phyloP scores from a whole-genome alignment of 2,797 vertebrate species.

The Capromys pilorides region DNA sequence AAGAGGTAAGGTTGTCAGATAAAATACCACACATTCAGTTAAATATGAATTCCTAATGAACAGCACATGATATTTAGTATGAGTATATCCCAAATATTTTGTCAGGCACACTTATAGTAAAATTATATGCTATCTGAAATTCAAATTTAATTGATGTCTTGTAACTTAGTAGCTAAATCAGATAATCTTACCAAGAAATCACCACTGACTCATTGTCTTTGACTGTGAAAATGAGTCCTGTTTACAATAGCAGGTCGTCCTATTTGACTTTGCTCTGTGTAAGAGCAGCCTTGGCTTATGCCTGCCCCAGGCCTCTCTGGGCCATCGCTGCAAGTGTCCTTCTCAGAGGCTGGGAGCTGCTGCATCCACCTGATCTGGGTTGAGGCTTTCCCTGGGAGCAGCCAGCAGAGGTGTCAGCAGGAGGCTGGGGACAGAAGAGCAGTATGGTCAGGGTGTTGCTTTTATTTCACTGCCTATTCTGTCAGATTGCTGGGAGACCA shows the following conservation, averaged over 20 bases:
- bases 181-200: not conserved
- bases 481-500: not conserved
- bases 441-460: accelerated
- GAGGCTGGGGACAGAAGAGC: not conserved
- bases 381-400: not conserved
- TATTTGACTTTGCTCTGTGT: not conserved
- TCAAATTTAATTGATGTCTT: not conserved
- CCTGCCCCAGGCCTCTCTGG: accelerated
- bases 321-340: not conserved
- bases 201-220: not conserved
- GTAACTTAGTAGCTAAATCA: not conserved
- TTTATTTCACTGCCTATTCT: not conserved
- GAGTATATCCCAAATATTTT: not conserved
- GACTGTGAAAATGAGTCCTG: accelerated
- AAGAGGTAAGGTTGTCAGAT: not conserved
- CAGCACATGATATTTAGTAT: not conserved
- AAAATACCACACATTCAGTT: not conserved
- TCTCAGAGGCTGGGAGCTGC: not conserved
- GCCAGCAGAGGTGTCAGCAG: not conserved
- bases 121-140: not conserved
- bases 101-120: not conserved
- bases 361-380: not conserved
- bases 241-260: not conserved
- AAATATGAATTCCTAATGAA: not conserved
- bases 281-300: not conserved